Conservation (phyloP, 1,140 invertebrate species). For the Argopecten irradians region DNA sequence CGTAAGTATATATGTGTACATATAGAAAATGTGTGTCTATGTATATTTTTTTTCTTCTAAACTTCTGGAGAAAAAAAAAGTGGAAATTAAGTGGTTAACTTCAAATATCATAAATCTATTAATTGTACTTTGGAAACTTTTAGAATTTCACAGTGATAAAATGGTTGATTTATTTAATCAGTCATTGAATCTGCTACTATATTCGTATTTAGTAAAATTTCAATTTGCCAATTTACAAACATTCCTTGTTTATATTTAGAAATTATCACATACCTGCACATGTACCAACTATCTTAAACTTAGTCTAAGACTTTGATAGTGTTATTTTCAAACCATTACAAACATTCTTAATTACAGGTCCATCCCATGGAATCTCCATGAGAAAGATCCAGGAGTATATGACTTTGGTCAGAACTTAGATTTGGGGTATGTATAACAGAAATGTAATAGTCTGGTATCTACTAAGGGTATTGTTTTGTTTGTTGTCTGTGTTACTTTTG, state of each 20-base stretch:
- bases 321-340: background rate
- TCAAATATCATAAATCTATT: background rate
- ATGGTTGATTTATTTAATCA: background rate
- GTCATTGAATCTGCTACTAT: background rate
- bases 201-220: background rate
- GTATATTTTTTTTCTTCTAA: too few species aligned
- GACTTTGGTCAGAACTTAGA: conserved; percentile 75
- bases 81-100: too few species aligned
- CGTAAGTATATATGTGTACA: conserved; percentile 66
- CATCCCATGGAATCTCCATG: conserved; percentile 80
- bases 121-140: background rate
- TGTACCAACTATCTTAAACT: background rate
- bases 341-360: conserved; percentile 70
- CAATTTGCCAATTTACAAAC: background rate
- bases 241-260: background rate
- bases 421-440: conserved; percentile 56
- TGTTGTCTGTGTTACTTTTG: background rate
- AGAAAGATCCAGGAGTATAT: conserved; percentile 75
- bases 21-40: background rate
- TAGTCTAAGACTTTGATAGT: background rate
- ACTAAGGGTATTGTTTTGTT: background rate
- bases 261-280: too few species aligned
- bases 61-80: too few species aligned
- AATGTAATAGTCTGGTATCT: background rate
- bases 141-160: background rate